Evolutionary conservation across 2,113 vertebrate genomes (phyloP).

Genomic region (Alexandromys fortis): DNA sequence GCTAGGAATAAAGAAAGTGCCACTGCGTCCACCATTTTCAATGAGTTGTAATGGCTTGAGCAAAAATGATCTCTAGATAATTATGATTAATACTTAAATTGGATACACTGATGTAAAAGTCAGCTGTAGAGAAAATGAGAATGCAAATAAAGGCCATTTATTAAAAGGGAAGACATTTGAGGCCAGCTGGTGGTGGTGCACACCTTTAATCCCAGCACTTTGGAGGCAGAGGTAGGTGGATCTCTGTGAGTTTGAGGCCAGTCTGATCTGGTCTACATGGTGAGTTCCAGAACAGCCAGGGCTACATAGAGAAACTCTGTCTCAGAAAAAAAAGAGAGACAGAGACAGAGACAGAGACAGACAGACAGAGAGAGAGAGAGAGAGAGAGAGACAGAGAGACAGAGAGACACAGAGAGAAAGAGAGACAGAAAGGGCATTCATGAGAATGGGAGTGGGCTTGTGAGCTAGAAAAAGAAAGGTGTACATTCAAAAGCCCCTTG

Average conservation of each 20-base stretch:
- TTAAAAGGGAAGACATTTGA: background rate
- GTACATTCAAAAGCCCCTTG: background rate
- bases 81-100: background rate
- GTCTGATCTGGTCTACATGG: no score
- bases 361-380: no score
- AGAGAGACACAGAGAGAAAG: accelerated
- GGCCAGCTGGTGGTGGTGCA: no score
- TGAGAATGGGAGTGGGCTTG: background rate
- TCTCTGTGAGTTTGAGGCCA: no score
- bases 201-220: no score
- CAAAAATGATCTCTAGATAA: background rate
- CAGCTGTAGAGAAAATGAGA: background rate
- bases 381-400: accelerated
- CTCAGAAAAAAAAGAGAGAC: no score
- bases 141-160: background rate
- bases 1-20: background rate
- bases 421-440: accelerated
- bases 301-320: no score
- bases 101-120: background rate
- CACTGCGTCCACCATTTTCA: background rate
- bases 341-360: no score
- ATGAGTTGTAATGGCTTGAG: background rate
- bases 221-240: no score
- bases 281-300: no score
- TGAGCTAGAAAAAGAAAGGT: background rate